Evolutionary conservation across 2,888 invertebrate genomes (phyloP), one percentile per base, ranked within the genome.

Genomic region (Parnassius orleans): DNA sequence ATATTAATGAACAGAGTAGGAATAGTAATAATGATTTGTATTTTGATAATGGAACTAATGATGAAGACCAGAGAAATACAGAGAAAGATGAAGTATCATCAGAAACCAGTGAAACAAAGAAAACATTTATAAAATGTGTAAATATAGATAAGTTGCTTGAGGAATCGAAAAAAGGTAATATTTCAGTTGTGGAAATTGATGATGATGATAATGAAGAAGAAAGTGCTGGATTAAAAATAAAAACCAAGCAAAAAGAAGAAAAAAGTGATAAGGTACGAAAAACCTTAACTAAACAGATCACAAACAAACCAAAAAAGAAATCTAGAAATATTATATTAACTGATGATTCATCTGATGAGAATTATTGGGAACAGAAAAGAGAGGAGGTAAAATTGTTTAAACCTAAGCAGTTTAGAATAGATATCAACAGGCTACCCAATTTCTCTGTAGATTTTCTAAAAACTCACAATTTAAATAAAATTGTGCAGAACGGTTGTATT

Each of bases 111-210:
- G 63, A 68, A 10, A 43, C 63, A 57, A 53, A 63, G 41, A 84
- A 76, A 67, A 81, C 86, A 9, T 43, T 83, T 2, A 82, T 91
- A 56, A 89, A 90, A 74, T 89, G 89, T 84, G 86, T 91, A 10
- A 87, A 79, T 71, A 74, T 90, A 41, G 81, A 66, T 54, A 88
- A 87, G 71, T 73, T 91, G 68, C 59, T 64, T 41, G 9, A 57
- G 54, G 10, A 54, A 41, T 61, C 60, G 47, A 60, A 69, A 60
- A 60, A 63, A 64, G 51, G 63, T 56, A 60, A 64, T 44, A n/a
- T 58, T 59, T 59, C 10, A 3, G 33, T 33, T 60, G 57, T 63
- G 58, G 51, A 55, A 47, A 63, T 53, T 53, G 64, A 65, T 53
- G 60, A 53, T 41, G 67, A 55, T 50, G 64, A 55, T 53, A 63